A percentile compares a stretch with the other conserved stretches of the same genome.
Conservation (phyloP, 2,113 vertebrate genomes). For the Glaucomys volans region DNA sequence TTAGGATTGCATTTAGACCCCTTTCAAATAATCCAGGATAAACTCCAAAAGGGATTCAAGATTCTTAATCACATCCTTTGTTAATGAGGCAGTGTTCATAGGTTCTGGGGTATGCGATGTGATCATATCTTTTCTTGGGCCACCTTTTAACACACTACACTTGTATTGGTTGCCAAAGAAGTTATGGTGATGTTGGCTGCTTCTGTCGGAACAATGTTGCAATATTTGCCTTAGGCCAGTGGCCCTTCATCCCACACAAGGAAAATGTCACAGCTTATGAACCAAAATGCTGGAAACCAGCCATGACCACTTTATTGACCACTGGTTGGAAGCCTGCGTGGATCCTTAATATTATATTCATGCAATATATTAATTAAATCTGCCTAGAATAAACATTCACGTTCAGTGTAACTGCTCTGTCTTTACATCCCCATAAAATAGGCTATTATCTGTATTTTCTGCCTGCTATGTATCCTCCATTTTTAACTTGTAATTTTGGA, state of each 20-base stretch:
- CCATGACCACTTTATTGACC: background rate
- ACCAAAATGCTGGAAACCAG: background rate
- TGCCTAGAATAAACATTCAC: background rate
- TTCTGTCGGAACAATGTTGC: background rate
- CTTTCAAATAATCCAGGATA: background rate
- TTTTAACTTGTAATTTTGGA: background rate
- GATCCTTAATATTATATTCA: background rate
- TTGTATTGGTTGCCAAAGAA: background rate
- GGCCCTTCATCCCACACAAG: background rate
- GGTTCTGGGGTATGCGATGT: background rate
- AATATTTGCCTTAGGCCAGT: accelerated
- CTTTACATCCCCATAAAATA: background rate
- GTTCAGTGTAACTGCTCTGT: background rate
- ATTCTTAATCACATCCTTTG: background rate
- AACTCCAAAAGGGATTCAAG: background rate
- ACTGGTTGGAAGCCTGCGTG: background rate
- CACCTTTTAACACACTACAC: background rate
- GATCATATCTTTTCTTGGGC: background rate
- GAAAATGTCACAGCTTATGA: background rate
- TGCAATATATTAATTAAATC: background rate
- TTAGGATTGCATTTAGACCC: background rate
- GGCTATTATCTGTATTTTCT: background rate
- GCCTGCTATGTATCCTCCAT: background rate
- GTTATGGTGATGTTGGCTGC: background rate
- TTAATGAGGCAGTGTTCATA: background rate